A percentile compares a stretch with the other conserved stretches of the same genome.
Evolutionary conservation across 2,113 vertebrate genomes (phyloP).

Genomic region (Urocitellus parryii): DNA sequence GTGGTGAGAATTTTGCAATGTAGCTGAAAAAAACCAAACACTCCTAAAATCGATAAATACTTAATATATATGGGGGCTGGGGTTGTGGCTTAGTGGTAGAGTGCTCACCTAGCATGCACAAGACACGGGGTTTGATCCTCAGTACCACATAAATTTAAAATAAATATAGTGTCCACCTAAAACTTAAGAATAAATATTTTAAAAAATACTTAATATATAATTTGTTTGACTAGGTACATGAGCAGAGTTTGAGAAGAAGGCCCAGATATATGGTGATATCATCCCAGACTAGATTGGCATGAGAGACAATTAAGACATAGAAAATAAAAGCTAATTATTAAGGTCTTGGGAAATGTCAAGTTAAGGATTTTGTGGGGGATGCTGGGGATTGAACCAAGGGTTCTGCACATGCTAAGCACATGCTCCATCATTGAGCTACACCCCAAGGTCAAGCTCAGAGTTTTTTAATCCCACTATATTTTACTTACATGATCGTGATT

Average conservation of each 20-base stretch:
- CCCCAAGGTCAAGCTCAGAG: rapidly evolving
- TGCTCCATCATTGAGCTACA: no score
- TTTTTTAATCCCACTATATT: rapidly evolving
- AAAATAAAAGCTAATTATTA: background rate
- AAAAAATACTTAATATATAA: background rate
- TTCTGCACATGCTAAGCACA: rapidly evolving
- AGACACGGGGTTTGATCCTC: no score
- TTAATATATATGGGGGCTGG: no score
- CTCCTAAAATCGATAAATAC: background rate
- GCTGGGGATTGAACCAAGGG: background rate
- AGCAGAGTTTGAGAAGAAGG: background rate
- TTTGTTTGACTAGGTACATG: background rate
- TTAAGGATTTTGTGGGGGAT: background rate
- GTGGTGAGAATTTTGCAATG: background rate
- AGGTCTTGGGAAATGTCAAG: background rate
- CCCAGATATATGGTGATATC: background rate
- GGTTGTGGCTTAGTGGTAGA: no score
- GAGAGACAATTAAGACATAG: background rate
- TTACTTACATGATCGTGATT: background rate
- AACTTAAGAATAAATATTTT: no score
- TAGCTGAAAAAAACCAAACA: background rate
- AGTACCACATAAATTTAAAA: no score
- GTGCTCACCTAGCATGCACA: no score
- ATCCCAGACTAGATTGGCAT: background rate
- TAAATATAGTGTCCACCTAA: no score